Percentiles rank a stretch among this genome's conserved stretches.
phyloP scores from a whole-genome alignment of 2,797 vertebrate genomes.

The Bradypodion ventrale region DNA sequence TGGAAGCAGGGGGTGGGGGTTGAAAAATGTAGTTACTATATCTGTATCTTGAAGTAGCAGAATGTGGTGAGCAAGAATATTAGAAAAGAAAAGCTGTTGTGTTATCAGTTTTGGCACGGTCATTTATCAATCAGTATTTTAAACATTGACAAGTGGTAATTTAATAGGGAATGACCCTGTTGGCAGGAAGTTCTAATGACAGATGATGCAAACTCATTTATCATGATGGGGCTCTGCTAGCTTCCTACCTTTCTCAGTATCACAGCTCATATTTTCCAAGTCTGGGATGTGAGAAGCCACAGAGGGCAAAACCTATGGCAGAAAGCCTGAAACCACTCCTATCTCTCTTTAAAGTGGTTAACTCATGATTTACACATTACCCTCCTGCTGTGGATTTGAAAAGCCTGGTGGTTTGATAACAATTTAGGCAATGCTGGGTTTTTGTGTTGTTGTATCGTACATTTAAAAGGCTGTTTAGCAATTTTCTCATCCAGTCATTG shows the following conservation, averaged over 20 bases:
- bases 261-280: conserved; percentile 78
- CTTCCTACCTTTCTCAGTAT: conserved; percentile 81
- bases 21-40: conserved; percentile 50
- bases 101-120: conserved; percentile 89
- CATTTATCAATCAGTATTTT: conserved; percentile 98
- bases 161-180: conserved; percentile 96
- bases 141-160: conserved; percentile 98
- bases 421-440: conserved; percentile 36
- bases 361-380: conserved; percentile 64
- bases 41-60: conserved; percentile 76
- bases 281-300: conserved; percentile 79
- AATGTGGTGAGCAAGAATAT: conserved; percentile 77
- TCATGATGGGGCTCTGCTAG: conserved; percentile 81
- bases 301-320: conserved; percentile 76
- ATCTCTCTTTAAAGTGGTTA: conserved; percentile 61
- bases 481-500: not conserved
- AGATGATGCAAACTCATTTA: conserved; percentile 98
- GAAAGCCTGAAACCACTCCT: conserved; percentile 72
- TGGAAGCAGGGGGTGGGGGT: not conserved
- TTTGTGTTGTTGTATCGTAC: conserved; percentile 33
- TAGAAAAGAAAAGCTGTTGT: conserved; percentile 82
- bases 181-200: conserved; percentile 93
- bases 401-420: not conserved
- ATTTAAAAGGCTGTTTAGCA: not conserved
- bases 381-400: not conserved